Conservation (phyloP, 2,113 vertebrate species). For the Panthera uncia region DNA sequence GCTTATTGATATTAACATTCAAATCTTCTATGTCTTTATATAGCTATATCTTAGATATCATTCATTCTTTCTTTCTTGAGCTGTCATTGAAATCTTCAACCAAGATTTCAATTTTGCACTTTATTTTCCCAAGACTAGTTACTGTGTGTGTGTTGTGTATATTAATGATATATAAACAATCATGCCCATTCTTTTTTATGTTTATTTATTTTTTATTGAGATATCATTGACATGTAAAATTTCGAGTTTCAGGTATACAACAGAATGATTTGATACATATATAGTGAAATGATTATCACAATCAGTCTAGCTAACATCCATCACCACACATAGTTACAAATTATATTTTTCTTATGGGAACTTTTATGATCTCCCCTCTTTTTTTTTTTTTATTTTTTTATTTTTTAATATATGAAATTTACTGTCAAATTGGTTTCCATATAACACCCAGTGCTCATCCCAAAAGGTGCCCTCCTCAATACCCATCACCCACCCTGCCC, state of each 20-base stretch:
- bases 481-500: too few species aligned
- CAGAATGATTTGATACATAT: background rate
- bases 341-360: background rate
- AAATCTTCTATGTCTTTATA: background rate
- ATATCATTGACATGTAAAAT: background rate
- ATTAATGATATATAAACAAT: background rate
- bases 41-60: background rate
- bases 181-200: background rate
- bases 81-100: background rate
- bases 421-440: too few species aligned
- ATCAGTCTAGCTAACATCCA: background rate
- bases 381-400: too few species aligned
- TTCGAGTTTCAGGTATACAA: background rate
- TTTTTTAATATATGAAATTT: too few species aligned
- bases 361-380: background rate
- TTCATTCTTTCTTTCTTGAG: background rate
- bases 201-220: background rate
- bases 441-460: too few species aligned
- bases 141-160: background rate
- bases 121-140: background rate
- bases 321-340: background rate
- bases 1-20: background rate
- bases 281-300: background rate
- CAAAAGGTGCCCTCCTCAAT: too few species aligned
- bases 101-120: background rate